Evolutionary conservation across 1,140 invertebrate species (phyloP), one percentile per base, ranked within the genome.

Genomic region (Dendroctonus ponderosae): DNA sequence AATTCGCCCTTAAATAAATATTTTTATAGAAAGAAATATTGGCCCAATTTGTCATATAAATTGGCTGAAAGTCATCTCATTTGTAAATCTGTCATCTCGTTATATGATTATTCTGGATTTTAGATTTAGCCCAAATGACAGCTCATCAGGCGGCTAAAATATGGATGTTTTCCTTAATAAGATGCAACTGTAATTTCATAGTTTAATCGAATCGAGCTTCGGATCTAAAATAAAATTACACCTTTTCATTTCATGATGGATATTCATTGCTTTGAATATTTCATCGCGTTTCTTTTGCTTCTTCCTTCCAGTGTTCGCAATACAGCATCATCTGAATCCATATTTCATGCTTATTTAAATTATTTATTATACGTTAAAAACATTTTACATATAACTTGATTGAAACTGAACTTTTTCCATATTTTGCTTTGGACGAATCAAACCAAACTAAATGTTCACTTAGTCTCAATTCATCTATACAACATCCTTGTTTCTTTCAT

Each of bases 1-100:
- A 56, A 62, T 68, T 62, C 54, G 65, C 63, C 66, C 72, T 76
- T 77, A 71, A 77, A 78, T 78, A 78, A 78, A 78, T 76, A 78
- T 77, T 76, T 77, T 77, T 76, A 76, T 76, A 76, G 73, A 75
- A 77, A 76, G 75, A 78, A 78, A 78, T 78, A 78, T 78, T 67
- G 76, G 74, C 75, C 76, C 50, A 74, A 76, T 78, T 77, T 75
- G 71, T 78, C 76, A 78, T 74, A 74, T 74, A 78, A 78, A 78
- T 78, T 78, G 76, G 76, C 73, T 74, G 69, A 72, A 76, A 77
- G 75, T 78, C 74, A 75, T 73, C 74, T 74, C 76, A 75, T 78
- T 77, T 76, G 70, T 77, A 75, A 73, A 67, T 68, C 75, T 76
- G 76, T 77, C 76, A 74, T 72, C 76, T 74, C 70, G 74, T 78